Evolutionary conservation across 2,113 vertebrate genomes (phyloP).

Genomic region (Callorhinus ursinus): DNA sequence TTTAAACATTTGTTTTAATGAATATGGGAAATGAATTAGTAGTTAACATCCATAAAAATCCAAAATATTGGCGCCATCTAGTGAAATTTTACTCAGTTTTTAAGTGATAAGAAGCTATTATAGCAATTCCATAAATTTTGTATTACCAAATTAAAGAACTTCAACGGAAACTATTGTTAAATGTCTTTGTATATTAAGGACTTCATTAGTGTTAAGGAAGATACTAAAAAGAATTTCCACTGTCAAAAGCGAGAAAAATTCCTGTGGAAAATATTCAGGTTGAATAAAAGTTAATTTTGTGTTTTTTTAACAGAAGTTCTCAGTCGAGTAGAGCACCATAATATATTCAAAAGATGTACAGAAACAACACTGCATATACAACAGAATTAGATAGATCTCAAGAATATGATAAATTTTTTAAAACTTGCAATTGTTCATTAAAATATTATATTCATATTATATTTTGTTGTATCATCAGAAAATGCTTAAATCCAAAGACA

Average conservation of each 20-base stretch:
- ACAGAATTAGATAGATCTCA: neutral
- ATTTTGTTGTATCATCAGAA: neutral
- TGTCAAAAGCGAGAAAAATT: neutral
- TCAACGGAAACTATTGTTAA: neutral
- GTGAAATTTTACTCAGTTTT: constrained; percentile 21
- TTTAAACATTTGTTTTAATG: constrained; percentile 41
- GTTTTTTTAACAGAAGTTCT: neutral
- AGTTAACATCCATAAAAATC: neutral
- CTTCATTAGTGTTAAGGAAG: neutral
- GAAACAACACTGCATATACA: neutral
- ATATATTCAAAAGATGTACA: neutral
- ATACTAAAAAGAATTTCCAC: neutral
- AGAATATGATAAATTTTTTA: neutral
- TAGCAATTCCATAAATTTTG: neutral
- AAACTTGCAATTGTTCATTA: neutral
- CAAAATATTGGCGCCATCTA: constrained; percentile 28
- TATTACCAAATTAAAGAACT: constrained; percentile 28
- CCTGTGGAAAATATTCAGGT: neutral
- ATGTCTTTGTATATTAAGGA: neutral
- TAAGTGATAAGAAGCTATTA: neutral
- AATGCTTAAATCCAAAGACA: constrained; percentile 23
- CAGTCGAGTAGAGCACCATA: neutral
- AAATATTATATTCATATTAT: constrained; percentile 1
- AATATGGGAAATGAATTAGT: constrained; percentile 26
- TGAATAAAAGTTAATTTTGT: constrained; percentile 11